Evolutionary conservation across 2,113 vertebrate genomes (phyloP), one percentile per base, ranked within the genome.

Genomic region (Bostrychus sinensis): DNA sequence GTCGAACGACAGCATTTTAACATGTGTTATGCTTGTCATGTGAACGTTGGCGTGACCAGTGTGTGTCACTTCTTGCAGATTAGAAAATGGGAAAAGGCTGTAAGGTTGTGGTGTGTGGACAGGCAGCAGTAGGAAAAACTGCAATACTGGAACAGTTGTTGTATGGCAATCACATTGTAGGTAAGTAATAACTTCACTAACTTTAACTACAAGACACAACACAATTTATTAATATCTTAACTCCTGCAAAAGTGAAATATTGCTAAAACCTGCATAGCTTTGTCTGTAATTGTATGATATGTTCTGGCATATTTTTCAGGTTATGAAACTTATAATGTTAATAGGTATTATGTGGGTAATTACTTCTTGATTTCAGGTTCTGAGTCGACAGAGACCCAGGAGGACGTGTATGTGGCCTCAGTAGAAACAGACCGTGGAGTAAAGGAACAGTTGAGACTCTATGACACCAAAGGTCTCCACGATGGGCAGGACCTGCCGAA

Each of bases 81-180:
- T 56, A 56, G 67, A 55, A 51, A 11, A 98, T 98, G 96, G 96
- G 96, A 0, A 98, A 98, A 73, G 96, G 96, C 48, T 98, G 95
- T 87, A 98, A 94, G 79, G 95, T 98, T 8, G 94, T 98, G 72
- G 93, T 98, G 17, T 98, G 96, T 75, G 96, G 96, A 55, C 89
- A 94, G 87, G 72, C 94, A 17, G 94, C 94, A 2, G 96, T 97
- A 43, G 95, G 96, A 4, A 98, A 98, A 81, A 98, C 95, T 1
- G 95, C 96, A 0, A 95, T 98, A 70, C 84, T 98, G 84, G 96
- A 98, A 67, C 95, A 98, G 83, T 81, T 97, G 46, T 91, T 98
- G 50, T 98, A 98, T 66, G 94, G 95, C 67, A 95, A 91, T 62
- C 93, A 97, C 62, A 80, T 42, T 19, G 74, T 93, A 10, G 96